Evolutionary conservation across 23 tunicate species (phyloP).

Genomic region (Aplidium turbinatum): DNA sequence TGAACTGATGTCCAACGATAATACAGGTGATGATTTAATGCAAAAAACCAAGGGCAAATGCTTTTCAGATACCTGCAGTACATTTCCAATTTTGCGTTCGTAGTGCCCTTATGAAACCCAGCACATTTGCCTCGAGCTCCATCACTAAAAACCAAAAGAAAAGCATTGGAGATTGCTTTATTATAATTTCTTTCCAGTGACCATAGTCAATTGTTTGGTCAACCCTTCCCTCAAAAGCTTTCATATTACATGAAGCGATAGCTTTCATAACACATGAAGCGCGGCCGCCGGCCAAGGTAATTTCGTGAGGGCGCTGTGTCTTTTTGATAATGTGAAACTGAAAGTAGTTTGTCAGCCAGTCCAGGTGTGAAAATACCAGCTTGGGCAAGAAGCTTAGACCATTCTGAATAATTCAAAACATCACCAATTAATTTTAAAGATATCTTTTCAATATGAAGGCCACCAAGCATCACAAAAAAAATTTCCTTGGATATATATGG

Average conservation of each 20-base stretch:
- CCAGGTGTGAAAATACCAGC: conserved; percentile 1
- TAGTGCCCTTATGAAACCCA: conserved; percentile 1
- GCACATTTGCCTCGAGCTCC: not conserved
- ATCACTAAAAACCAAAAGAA: conserved; percentile 3
- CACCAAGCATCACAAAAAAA: conserved; percentile 18
- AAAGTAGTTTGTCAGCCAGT: conserved; percentile 1
- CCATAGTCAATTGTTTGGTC: conserved; percentile 3
- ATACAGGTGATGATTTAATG: conserved; percentile 13
- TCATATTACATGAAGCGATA: too few species aligned
- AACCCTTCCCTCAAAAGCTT: not conserved
- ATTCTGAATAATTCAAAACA: not conserved
- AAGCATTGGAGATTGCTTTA: not conserved
- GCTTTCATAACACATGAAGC: conserved; percentile 1
- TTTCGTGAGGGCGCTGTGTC: not conserved
- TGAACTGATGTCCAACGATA: conserved; percentile 2
- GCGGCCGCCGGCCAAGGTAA: conserved; percentile 7
- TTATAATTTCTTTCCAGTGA: not conserved
- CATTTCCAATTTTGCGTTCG: conserved; percentile 7
- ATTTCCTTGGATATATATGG: not conserved
- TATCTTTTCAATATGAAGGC: conserved; percentile 3
- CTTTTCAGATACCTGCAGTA: not conserved
- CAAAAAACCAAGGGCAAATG: conserved; percentile 14
- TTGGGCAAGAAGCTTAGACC: conserved; percentile 1
- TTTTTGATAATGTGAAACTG: conserved; percentile 9
- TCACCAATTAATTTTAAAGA: conserved; percentile 13